Percentiles rank a stretch among this genome's conserved stretches.
These are phyloP conservation scores for Steinernema hermaphroditum DNA, from an alignment of 2,888 invertebrate genomes.

Conservation along the genomic window DNA sequence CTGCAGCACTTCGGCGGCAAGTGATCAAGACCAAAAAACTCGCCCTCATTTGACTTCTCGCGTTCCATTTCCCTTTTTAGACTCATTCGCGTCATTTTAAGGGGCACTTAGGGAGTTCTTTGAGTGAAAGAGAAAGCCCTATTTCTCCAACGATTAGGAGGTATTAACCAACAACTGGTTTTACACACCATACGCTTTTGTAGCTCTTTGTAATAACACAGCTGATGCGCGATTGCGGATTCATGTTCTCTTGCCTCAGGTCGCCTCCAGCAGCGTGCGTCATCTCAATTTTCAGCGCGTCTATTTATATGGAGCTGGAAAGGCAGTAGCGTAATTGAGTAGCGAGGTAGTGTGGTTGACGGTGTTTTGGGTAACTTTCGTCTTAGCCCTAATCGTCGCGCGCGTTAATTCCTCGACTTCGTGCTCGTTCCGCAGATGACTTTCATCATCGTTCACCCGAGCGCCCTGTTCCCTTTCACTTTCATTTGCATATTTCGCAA, in stretches of 20 bases:
- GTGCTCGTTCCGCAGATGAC: background rate
- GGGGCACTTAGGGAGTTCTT: background rate
- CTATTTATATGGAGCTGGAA: too few relatives aligned
- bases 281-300: too few relatives aligned
- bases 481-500: conserved; percentile 25
- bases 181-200: background rate
- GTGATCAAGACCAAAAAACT: conserved; percentile 4
- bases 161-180: conserved; percentile 22
- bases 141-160: conserved; percentile 8
- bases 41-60: conserved; percentile 13
- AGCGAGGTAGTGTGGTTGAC: too few relatives aligned
- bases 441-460: background rate
- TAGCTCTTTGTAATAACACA: conserved; percentile 1
- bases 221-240: too few relatives aligned
- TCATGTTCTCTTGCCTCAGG: too few relatives aligned
- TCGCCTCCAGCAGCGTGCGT: too few relatives aligned
- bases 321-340: too few relatives aligned
- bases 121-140: background rate
- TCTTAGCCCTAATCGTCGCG: background rate
- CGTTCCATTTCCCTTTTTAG: background rate
- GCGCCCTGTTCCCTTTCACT: background rate
- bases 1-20: too few relatives aligned
- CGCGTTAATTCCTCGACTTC: conserved; percentile 2
- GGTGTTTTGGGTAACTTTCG: background rate
- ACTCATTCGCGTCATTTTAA: conserved; percentile 2